phyloP scores from a whole-genome alignment of 2,113 vertebrate species.

The Podarcis raffonei region DNA sequence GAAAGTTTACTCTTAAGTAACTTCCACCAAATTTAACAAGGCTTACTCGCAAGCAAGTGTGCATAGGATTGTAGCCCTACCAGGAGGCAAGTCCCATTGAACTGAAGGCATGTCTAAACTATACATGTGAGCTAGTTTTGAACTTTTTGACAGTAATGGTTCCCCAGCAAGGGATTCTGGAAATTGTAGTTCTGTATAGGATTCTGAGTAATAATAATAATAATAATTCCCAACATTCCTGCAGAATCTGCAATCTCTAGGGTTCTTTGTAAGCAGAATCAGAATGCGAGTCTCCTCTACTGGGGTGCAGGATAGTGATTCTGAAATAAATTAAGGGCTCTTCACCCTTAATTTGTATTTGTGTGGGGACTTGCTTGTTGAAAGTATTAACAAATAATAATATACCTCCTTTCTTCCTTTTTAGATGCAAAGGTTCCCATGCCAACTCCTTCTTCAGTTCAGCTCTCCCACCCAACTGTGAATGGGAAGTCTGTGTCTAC shows the following conservation, averaged over 20 bases:
- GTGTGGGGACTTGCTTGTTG: background rate
- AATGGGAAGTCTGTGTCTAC: background rate
- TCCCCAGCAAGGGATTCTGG: background rate
- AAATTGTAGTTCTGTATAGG: too few species aligned
- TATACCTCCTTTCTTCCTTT: conserved; percentile 37
- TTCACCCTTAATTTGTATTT: background rate
- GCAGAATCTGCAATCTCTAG: background rate
- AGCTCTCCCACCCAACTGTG: background rate
- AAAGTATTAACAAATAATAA: conserved; percentile 23
- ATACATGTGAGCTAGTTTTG: background rate
- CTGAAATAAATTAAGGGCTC: background rate
- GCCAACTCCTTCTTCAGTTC: conserved; percentile 14
- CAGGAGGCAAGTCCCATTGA: too few species aligned
- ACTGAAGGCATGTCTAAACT: too few species aligned
- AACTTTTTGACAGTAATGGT: background rate
- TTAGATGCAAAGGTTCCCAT: conserved; percentile 43
- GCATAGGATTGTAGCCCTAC: too few species aligned
- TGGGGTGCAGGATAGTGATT: background rate
- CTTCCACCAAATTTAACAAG: too few species aligned
- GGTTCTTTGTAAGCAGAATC: background rate
- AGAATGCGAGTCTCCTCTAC: background rate
- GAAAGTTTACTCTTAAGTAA: too few species aligned
- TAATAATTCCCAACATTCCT: background rate
- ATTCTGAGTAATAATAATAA: background rate
- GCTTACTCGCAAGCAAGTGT: too few species aligned